These are phyloP conservation scores for Perizoma affinitatum DNA, from an alignment of 2,888 invertebrate species.

Conservation along the genomic window DNA sequence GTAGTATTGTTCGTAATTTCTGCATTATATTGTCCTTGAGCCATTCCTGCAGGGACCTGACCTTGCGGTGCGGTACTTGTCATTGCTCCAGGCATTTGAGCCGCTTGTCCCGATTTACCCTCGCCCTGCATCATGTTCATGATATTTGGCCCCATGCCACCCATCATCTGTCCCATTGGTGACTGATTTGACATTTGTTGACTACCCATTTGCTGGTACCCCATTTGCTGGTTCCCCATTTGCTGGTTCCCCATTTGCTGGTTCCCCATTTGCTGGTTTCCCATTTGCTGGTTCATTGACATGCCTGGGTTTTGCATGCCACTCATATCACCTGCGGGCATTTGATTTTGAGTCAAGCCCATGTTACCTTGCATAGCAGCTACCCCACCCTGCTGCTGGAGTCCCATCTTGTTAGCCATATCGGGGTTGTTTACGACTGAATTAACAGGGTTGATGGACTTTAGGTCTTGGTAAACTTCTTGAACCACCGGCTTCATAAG, in stretches of 20 bases:
- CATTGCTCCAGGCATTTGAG: constrained; percentile 37
- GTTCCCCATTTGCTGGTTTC: constrained; percentile 29
- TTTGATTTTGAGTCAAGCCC: constrained; percentile 18
- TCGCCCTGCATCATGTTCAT: constrained; percentile 62
- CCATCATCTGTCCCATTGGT: constrained; percentile 33
- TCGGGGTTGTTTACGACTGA: constrained; percentile 61
- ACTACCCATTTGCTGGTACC: constrained; percentile 7
- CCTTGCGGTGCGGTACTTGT: constrained; percentile 49
- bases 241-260: constrained; percentile 30
- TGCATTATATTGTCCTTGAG: constrained; percentile 35
- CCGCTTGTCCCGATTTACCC: constrained; percentile 30
- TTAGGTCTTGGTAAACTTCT: constrained; percentile 74
- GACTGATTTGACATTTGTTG: constrained; percentile 7
- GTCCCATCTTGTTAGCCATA: constrained; percentile 58
- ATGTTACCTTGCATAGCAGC: constrained; percentile 26
- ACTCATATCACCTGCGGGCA: constrained; percentile 20
- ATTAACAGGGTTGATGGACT: constrained; percentile 62
- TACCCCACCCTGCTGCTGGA: constrained; percentile 38
- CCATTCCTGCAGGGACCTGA: constrained; percentile 24
- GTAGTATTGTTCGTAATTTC: constrained; percentile 25
- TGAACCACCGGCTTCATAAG: constrained; percentile 71
- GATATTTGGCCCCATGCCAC: constrained; percentile 67
- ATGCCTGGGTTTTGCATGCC: constrained; percentile 14
- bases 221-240: constrained; percentile 33
- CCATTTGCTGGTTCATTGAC: constrained; percentile 17